Evolutionary conservation across 2,797 vertebrate genomes (phyloP), one percentile per base, ranked within the genome.

Genomic region (Notoglanidium macrostoma): DNA sequence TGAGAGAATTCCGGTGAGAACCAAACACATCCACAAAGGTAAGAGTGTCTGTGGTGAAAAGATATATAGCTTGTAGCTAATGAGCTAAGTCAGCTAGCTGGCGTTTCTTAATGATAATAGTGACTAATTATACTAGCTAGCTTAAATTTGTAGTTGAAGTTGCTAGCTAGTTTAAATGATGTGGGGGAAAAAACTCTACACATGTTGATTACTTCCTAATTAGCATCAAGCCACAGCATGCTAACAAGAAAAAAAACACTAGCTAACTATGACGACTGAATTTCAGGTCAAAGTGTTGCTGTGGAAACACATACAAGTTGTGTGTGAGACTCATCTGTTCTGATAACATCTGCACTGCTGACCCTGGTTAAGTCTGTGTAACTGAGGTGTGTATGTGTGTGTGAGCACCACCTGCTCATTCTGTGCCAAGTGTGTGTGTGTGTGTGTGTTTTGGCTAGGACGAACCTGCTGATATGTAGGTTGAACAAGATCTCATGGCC

Each of bases 401-500:
- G 76, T 57, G 76, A 23, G 77, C 40, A 51, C 76, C 51, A 78
- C 29, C 51, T 55, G 51, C 76, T 78, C 51, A 57, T 63, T 78
- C 51, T 0, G 51, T 68, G 83, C 59, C 57, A 55, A 51, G 44
- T 67, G 55, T 84, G 40, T 89, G 74, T 63, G 49, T 70, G 10
- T 74, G 46, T 78, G 61, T 10, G 21, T 76, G 40, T 44, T 70
- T 74, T 89, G 88, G 84, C 87, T 86, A 55, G 26, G 83, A 68
- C 85, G n/a, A 54, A 59, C 63, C 40, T 86, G 83, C 79, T 72
- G 85, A 83, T 82, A 79, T 85, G 77, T 87, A 83, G 70, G 76
- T 86, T 70, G 82, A 84, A 89, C 86, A 88, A 78, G 55, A 82
- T 87, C 61, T 87, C 83, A 88, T 94, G 92, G 92, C 92, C 88